Conservation (phyloP, 2,797 vertebrate species). For the Sciaenops ocellatus region DNA sequence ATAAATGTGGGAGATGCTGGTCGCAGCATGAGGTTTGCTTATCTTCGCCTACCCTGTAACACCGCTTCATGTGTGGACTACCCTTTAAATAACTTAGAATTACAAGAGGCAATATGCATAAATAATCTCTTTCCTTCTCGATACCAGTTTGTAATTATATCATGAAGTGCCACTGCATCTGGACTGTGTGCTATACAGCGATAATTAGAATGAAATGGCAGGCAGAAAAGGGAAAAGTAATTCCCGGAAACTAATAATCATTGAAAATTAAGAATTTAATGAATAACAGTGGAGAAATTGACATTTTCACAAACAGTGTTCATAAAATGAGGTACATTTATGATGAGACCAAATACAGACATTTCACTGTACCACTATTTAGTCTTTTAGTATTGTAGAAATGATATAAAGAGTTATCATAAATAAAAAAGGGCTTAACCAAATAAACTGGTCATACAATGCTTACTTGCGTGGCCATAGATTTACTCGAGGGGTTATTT, state of each 20-base stretch:
- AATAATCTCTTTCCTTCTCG: conserved; percentile 37
- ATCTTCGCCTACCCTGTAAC: conserved; percentile 48
- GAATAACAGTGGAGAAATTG: conserved; percentile 11
- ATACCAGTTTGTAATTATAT: conserved; percentile 59
- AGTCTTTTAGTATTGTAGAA: not conserved
- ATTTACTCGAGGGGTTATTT: not conserved
- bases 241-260: conserved; percentile 21
- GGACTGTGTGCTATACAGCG: conserved; percentile 40
- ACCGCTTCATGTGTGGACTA: conserved; percentile 38
- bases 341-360: not conserved
- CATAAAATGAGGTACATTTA: conserved; percentile 1
- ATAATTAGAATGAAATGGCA: conserved; percentile 54
- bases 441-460: not conserved
- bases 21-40: conserved; percentile 29
- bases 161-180: conserved; percentile 44
- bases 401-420: not conserved
- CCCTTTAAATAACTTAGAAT: conserved; percentile 66
- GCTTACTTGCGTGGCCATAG: too few relatives aligned
- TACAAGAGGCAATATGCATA: conserved; percentile 46
- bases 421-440: not conserved
- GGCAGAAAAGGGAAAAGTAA: conserved; percentile 15
- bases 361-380: not conserved
- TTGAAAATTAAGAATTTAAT: not conserved
- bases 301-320: not conserved
- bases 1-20: conserved; percentile 39